phyloP scores from a whole-genome alignment of 1,140 invertebrate genomes.

The Papilio helenus region DNA sequence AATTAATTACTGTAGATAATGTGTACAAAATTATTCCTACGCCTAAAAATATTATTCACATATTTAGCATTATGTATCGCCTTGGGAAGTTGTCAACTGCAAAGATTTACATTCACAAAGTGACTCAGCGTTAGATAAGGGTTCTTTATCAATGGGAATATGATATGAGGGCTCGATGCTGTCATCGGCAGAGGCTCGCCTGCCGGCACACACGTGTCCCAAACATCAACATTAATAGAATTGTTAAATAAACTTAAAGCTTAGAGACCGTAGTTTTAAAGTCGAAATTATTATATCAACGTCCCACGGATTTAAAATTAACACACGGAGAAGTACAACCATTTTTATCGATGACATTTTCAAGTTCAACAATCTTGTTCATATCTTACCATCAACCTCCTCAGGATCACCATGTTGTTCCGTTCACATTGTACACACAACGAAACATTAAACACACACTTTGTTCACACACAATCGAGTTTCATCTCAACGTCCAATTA shows the following conservation, averaged over 20 bases:
- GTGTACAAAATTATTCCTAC: too few relatives aligned
- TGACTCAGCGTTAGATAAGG: neutral
- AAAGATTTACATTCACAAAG: neutral
- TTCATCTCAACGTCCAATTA: neutral
- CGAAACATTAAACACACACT: neutral
- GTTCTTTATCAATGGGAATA: constrained; percentile 2
- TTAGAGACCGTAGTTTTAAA: neutral
- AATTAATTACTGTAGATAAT: too few relatives aligned
- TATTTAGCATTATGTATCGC: neutral
- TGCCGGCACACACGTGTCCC: neutral
- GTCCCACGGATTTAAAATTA: neutral
- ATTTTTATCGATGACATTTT: neutral
- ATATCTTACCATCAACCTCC: constrained; percentile 64
- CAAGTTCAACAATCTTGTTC: neutral
- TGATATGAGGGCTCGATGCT: neutral
- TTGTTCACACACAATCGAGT: neutral
- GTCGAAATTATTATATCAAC: neutral
- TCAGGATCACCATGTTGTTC: constrained; percentile 67
- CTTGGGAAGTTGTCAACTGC: neutral
- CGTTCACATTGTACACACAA: constrained; percentile 52
- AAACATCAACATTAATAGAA: neutral
- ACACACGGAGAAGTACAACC: neutral
- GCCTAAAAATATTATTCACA: neutral
- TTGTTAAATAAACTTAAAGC: neutral
- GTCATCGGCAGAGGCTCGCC: constrained; percentile 2